Percentiles rank a stretch among this genome's conserved stretches.
Evolutionary conservation across 2,888 invertebrate genomes (phyloP).

Genomic region (Archips crataeganus): DNA sequence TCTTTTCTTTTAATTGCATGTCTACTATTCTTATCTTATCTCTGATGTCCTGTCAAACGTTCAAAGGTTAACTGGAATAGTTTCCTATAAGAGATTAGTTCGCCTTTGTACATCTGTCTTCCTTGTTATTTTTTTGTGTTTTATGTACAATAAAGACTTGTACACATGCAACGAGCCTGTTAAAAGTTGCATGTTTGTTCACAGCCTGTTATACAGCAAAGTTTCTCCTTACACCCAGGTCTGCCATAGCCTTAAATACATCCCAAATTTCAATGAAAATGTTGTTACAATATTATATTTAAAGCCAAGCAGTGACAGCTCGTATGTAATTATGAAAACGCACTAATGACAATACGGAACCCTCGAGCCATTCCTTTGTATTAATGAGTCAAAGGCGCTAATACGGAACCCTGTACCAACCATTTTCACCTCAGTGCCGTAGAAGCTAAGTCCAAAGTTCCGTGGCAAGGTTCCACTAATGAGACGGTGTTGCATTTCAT

Average conservation of each 20-base stretch:
- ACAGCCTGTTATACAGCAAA: too few relatives aligned
- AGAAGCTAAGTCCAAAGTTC: neutral
- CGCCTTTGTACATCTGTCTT: too few relatives aligned
- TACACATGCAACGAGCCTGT: too few relatives aligned
- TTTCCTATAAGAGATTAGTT: too few relatives aligned
- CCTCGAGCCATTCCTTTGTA: conserved; percentile 61
- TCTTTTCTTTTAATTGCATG: too few relatives aligned
- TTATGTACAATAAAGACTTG: too few relatives aligned
- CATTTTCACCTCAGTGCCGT: conserved; percentile 5
- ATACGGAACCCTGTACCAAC: conserved; percentile 44
- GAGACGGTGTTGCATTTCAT: conserved; percentile 43
- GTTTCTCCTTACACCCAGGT: neutral
- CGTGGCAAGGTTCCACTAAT: conserved; percentile 8
- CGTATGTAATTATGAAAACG: conserved; percentile 55
- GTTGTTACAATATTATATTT: neutral
- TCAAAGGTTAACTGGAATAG: too few relatives aligned
- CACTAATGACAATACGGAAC: conserved; percentile 53
- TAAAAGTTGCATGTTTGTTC: too few relatives aligned
- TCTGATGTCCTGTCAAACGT: too few relatives aligned
- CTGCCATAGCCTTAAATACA: too few relatives aligned
- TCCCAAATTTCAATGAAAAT: neutral
- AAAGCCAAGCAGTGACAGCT: conserved; percentile 5
- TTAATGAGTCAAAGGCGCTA: conserved; percentile 57
- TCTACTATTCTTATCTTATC: too few relatives aligned
- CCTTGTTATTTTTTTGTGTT: too few relatives aligned